Percentiles rank a stretch among this genome's conserved stretches.
These are phyloP conservation scores for Epinephelus moara DNA, from an alignment of 2,113 vertebrate genomes.

Conservation along the genomic window DNA sequence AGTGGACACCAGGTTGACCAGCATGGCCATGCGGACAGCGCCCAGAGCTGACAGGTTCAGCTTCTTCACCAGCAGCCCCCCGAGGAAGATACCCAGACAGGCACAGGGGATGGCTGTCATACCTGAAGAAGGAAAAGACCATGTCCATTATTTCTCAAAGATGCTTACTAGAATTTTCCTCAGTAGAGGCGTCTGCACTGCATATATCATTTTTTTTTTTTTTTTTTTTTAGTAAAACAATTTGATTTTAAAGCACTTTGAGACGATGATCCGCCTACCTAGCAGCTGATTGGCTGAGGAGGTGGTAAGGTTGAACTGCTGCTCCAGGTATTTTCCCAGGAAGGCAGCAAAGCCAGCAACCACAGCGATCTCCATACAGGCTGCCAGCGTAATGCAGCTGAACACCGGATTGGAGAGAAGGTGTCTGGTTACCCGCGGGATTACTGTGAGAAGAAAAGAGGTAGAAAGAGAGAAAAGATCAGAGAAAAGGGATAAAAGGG, in stretches of 20 bases:
- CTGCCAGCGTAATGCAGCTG: conserved; percentile 84
- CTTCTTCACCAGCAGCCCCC: conserved; percentile 85
- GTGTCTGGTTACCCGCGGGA: conserved; percentile 83
- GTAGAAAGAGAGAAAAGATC: too few relatives aligned
- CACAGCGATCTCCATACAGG: conserved; percentile 86
- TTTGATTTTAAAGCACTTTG: background rate
- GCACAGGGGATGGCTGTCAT: conserved; percentile 86
- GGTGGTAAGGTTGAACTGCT: conserved; percentile 86
- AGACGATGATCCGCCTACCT: conserved; percentile 64
- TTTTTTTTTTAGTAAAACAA: too few relatives aligned
- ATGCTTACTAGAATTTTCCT: background rate
- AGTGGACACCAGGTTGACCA: conserved; percentile 84
- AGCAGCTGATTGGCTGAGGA: conserved; percentile 86
- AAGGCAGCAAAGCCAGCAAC: conserved; percentile 85
- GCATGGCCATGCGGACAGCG: conserved; percentile 84
- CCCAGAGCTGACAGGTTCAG: conserved; percentile 84
- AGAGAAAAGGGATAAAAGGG: background rate
- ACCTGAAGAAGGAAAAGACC: conserved; percentile 64
- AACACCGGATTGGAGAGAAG: conserved; percentile 86
- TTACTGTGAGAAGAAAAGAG: conserved; percentile 68
- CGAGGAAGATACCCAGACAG: conserved; percentile 85
- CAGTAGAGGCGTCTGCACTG: background rate
- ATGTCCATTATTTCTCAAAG: background rate
- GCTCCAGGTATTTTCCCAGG: conserved; percentile 85
- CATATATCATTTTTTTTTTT: too few relatives aligned